These are phyloP conservation scores for Amphiduros pacificus DNA, from an alignment of 2,888 invertebrate genomes.

Conservation along the genomic window DNA sequence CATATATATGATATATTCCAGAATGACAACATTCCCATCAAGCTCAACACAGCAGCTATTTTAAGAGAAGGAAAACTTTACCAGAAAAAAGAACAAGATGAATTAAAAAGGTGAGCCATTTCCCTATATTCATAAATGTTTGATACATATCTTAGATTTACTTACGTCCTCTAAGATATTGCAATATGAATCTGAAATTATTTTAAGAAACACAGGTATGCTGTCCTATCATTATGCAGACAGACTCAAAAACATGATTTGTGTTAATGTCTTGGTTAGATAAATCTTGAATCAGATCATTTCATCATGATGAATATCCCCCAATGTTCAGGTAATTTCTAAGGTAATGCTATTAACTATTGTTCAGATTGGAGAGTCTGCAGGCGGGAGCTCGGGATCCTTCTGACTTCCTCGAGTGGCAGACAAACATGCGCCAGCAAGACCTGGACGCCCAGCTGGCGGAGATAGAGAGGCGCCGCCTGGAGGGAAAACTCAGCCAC, in stretches of 20 bases:
- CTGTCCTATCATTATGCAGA: too few species aligned
- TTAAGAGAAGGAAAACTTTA: constrained; percentile 56
- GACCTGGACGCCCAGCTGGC: constrained; percentile 50
- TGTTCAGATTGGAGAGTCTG: constrained; percentile 44
- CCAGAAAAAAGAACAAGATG: constrained; percentile 49
- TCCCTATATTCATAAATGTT: too few species aligned
- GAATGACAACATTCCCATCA: constrained; percentile 42
- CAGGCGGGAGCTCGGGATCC: constrained; percentile 55
- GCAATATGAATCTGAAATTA: too few species aligned
- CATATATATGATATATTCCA: not conserved
- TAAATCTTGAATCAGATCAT: too few species aligned
- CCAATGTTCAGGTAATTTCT: too few species aligned
- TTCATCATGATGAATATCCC: too few species aligned
- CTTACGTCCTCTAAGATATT: too few species aligned
- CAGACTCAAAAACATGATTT: too few species aligned
- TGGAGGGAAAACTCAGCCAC: constrained; percentile 57
- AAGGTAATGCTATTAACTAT: too few species aligned
- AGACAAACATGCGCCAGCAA: constrained; percentile 48
- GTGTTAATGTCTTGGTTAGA: too few species aligned
- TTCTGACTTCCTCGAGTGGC: constrained; percentile 55
- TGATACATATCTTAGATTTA: too few species aligned
- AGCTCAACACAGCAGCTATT: constrained; percentile 56
- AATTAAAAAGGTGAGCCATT: constrained; percentile 45
- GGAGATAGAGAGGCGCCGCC: constrained; percentile 52
- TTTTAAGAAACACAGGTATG: too few species aligned